Percentiles rank a stretch among this genome's conserved stretches.
phyloP scores from a whole-genome alignment of 2,113 vertebrate genomes.

The Odocoileus hemionus region DNA sequence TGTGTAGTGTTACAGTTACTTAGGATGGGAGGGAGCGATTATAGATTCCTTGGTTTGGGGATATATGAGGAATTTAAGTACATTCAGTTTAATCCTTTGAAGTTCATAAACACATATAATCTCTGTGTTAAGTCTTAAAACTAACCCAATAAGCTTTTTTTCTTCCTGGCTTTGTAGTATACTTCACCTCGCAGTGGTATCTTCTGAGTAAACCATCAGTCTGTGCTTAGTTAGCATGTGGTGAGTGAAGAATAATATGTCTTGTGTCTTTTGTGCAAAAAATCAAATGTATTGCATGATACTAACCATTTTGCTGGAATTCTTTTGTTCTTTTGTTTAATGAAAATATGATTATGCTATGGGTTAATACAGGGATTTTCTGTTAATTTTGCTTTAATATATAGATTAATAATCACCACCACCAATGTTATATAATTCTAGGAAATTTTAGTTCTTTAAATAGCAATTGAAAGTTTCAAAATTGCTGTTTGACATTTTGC shows the following conservation, averaged over 20 bases:
- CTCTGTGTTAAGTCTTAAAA: conserved; percentile 62
- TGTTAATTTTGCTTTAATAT: conserved; percentile 17
- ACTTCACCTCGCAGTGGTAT: conserved; percentile 84
- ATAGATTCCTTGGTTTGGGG: not conserved
- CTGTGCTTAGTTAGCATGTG: conserved; percentile 82
- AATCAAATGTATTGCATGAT: conserved; percentile 46
- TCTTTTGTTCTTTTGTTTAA: conserved; percentile 44
- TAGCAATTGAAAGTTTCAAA: not conserved
- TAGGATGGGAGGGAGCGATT: not conserved
- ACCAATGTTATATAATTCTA: not conserved
- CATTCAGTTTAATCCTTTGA: conserved; percentile 27
- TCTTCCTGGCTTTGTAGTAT: conserved; percentile 87
- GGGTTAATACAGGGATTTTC: not conserved
- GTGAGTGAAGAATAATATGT: conserved; percentile 83
- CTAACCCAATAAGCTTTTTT: conserved; percentile 81
- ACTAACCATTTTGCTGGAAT: conserved; percentile 31
- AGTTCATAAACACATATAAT: not conserved
- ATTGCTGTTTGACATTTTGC: not conserved
- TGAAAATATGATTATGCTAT: not conserved
- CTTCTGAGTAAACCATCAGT: conserved; percentile 85
- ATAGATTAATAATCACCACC: not conserved
- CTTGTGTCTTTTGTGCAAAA: conserved; percentile 61
- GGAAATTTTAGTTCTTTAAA: not conserved
- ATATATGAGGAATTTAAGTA: not conserved
- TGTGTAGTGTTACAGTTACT: not conserved